Base-by-base conservation (phyloP, 2,113 vertebrate genomes). In the Poecile atricapillus region DNA sequence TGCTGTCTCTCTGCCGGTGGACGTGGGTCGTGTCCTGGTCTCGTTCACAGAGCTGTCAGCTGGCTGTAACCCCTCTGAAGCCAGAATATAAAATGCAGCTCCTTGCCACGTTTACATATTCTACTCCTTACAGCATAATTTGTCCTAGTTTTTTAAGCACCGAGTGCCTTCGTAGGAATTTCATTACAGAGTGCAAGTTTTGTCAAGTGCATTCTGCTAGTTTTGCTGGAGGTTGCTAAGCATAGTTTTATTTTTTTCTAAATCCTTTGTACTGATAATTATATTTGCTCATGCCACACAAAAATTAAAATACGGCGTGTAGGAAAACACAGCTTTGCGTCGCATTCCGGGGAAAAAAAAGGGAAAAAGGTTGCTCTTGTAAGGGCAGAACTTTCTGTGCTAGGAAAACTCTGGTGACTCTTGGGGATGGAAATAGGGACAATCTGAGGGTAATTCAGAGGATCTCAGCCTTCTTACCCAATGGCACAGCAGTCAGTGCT, bases 131-230 rank as follows among this genome's bases (percentile, higher is more conserved):
- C 92, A 96, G 96, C 86, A 82, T 89, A 24, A 90, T 96, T 95
- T 94, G 94, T 96, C 95, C 95, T 89, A 94, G 94, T 71, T 96
- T 95, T 90, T 90, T 75, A 94, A 90, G 89, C 53, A 50, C 79
- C 9, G 33, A 80, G 75, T 92, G 80, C 44, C 74, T 89, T 94
- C 0, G 0, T 65, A 92, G 76, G 90, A 94, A 94, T 96, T 95
- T 94, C 95, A 82, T 92, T 96, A 89, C 2, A 39, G 70, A 95
- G 75, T 52, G 0, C 46, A 79, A 95, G 93, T 93, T 95, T 82
- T 92, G 83, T 93, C 68, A 24, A 94, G 49, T 77, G 84, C 58
- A n/a, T 96, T 95, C 93, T 90, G 94, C 86, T 92, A 33, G 47
- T 74, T 92, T 89, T 81, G 76, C 89, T 95, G 64, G 83, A 92